A percentile compares a stretch with the other conserved stretches of the same genome.
Evolutionary conservation across 2,797 vertebrate genomes (phyloP).

Genomic region (Babyrousa celebensis): DNA sequence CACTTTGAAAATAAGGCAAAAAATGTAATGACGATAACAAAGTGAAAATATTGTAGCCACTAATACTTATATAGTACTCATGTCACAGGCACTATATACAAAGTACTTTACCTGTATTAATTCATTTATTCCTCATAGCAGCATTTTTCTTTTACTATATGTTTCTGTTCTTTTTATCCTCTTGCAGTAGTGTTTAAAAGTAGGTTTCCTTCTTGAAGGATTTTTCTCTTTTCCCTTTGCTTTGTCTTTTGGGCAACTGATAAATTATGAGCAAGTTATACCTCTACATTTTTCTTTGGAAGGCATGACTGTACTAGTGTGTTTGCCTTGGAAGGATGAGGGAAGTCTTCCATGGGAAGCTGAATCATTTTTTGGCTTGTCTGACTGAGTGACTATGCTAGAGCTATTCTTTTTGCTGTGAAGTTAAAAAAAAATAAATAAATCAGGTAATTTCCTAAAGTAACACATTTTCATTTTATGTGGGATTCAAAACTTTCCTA

Average conservation of each 20-base stretch:
- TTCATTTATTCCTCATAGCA: not conserved
- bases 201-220: not conserved
- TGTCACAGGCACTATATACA: not conserved
- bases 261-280: conserved; percentile 22
- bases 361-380: conserved; percentile 89
- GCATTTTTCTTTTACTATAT: not conserved
- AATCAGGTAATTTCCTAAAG: conserved; percentile 68
- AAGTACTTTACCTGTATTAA: not conserved
- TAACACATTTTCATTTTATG: conserved; percentile 50
- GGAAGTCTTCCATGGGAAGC: conserved; percentile 77
- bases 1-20: not conserved
- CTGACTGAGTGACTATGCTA: conserved; percentile 83
- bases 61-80: not conserved
- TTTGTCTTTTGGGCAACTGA: conserved; percentile 70
- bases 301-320: conserved; percentile 20
- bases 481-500: conserved; percentile 3
- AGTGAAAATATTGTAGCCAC: not conserved
- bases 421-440: conserved; percentile 69
- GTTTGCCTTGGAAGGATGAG: conserved; percentile 34
- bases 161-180: not conserved
- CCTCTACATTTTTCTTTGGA: not conserved
- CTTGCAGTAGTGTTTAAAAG: conserved; percentile 55
- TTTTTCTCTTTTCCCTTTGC: conserved; percentile 63
- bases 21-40: conserved; percentile 2
- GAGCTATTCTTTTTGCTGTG: conserved; percentile 65